Conservation (phyloP, 1,140 invertebrate species). For the Camponotus vicinus region DNA sequence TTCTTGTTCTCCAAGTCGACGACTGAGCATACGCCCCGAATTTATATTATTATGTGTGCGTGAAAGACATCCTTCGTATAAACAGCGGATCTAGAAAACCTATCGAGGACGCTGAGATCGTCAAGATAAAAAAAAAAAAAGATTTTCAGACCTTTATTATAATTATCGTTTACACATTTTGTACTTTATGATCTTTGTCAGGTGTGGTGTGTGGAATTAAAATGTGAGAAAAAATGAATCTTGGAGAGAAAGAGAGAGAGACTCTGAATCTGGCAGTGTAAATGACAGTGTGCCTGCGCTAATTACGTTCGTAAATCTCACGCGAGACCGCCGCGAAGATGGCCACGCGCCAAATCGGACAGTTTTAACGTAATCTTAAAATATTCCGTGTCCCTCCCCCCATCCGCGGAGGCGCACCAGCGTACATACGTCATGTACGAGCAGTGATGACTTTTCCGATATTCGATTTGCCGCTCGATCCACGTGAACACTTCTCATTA, state of each 20-base stretch:
- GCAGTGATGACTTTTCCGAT: conserved; percentile 58
- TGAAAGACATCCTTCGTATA: too few relatives aligned
- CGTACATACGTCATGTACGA: conserved; percentile 29
- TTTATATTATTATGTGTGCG: conserved; percentile 4
- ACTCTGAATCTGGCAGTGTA: conserved; percentile 22
- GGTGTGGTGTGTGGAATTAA: not conserved
- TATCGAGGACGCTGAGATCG: not conserved
- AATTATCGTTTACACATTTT: conserved; percentile 31
- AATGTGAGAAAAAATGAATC: conserved; percentile 11
- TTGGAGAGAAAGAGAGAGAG: not conserved
- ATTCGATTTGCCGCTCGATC: conserved; percentile 43
- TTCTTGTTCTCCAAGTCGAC: not conserved
- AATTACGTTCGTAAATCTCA: conserved; percentile 57
- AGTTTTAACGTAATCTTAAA: conserved; percentile 62
- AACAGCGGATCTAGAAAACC: not conserved
- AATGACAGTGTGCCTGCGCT: conserved; percentile 32
- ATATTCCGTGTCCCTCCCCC: conserved; percentile 40
- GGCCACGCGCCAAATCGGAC: conserved; percentile 35
- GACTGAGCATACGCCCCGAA: not conserved
- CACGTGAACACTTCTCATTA: conserved; percentile 47
- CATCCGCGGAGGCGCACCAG: not conserved
- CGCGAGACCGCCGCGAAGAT: conserved; percentile 33
- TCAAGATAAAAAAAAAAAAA: not conserved
- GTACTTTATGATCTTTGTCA: not conserved
- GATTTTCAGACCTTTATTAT: not conserved